Conservation (phyloP, 1,140 invertebrate genomes). For the Lanistes nyassanus region DNA sequence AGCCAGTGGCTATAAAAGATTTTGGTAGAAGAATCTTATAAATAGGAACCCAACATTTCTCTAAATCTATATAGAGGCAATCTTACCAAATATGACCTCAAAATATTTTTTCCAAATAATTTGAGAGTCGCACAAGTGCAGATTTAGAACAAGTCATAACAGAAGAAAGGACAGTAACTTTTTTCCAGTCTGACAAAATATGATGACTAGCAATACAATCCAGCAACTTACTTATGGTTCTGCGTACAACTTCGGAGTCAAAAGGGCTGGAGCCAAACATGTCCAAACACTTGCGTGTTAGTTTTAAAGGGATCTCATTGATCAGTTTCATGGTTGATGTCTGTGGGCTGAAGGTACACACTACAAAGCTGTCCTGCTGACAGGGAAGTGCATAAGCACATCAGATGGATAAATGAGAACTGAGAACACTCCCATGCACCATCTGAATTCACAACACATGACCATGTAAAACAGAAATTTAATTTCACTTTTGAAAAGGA, state of each 20-base stretch:
- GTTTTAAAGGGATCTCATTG: slow-evolving; percentile 80
- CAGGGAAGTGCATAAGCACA: slow-evolving; percentile 7
- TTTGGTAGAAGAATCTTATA: not conserved
- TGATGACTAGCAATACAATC: not conserved
- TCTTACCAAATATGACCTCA: not conserved
- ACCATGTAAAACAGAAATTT: too few relatives aligned
- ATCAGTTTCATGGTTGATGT: slow-evolving; percentile 65
- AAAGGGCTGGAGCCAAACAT: slow-evolving; percentile 79
- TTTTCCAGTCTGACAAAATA: not conserved
- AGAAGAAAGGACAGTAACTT: not conserved
- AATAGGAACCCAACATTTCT: not conserved
- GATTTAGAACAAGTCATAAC: not conserved
- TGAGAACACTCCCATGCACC: too few relatives aligned
- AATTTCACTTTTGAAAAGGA: too few relatives aligned
- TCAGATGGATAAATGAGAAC: too few relatives aligned
- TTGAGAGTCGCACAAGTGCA: too few relatives aligned
- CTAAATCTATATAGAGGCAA: not conserved
- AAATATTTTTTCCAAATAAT: too few relatives aligned
- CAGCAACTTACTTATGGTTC: slow-evolving; percentile 55
- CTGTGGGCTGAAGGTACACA: slow-evolving; percentile 81
- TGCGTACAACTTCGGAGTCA: slow-evolving; percentile 68
- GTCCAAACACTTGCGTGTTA: slow-evolving; percentile 83
- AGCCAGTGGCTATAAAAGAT: slow-evolving; percentile 65
- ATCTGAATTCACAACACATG: too few relatives aligned
- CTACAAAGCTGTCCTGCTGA: slow-evolving; percentile 82